These are phyloP conservation scores for Drosophila histrio DNA, from an alignment of 2,888 invertebrate genomes.

Conservation along the genomic window DNA sequence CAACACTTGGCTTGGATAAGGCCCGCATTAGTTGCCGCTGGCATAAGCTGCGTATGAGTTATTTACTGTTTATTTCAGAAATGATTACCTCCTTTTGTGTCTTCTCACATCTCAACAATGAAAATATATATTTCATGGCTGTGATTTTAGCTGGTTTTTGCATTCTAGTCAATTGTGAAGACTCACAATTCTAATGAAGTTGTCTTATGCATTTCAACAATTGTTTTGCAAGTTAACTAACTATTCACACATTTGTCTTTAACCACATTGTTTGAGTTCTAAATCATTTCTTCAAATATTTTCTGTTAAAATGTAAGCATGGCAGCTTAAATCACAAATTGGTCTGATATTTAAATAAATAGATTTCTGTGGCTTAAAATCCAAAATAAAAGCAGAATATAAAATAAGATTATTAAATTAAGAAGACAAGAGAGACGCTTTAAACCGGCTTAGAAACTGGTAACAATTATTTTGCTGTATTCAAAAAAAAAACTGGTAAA, in stretches of 20 bases:
- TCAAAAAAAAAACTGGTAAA: no score
- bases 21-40: conserved; percentile 37
- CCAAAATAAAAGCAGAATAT: no score
- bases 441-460: no score
- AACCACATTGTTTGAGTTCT: neutral
- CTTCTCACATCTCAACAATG: neutral
- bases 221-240: neutral
- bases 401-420: no score
- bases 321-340: no score
- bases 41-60: conserved; percentile 52
- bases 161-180: neutral
- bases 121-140: neutral
- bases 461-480: no score
- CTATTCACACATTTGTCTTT: neutral
- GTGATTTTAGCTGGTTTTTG: neutral
- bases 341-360: no score
- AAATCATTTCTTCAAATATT: neutral
- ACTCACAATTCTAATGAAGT: neutral
- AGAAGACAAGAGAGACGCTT: no score
- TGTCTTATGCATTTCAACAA: neutral
- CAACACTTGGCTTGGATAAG: conserved; percentile 48
- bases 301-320: neutral
- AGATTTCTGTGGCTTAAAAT: no score
- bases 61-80: conserved; percentile 28
- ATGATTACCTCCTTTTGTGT: neutral